Conservation (phyloP, 2,888 invertebrate genomes). For the Standfussiana lucernea region DNA sequence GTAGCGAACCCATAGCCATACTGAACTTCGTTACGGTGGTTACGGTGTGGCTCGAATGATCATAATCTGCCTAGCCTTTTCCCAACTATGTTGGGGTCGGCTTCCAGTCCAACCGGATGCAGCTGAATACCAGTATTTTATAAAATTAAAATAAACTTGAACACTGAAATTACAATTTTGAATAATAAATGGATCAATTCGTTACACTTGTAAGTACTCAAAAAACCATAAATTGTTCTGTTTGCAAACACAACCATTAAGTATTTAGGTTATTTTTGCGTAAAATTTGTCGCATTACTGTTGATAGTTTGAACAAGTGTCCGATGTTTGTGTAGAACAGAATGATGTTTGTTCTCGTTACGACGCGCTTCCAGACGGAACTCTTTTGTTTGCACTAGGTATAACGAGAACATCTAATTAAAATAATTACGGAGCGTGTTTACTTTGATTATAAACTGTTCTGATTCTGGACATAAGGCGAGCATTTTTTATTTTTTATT, state of each 20-base stretch:
- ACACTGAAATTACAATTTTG: not conserved
- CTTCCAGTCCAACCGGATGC: too few relatives aligned
- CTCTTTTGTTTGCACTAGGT: not conserved
- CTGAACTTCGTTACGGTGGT: not conserved
- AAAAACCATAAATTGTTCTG: constrained; percentile 16
- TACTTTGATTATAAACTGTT: not conserved
- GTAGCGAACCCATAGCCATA: not conserved
- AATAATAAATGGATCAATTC: not conserved
- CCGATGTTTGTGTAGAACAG: constrained; percentile 27
- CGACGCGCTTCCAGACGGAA: constrained; percentile 30
- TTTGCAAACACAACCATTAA: constrained; percentile 34
- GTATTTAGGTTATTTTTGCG: constrained; percentile 24
- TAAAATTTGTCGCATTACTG: constrained; percentile 24
- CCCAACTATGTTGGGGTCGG: too few relatives aligned
- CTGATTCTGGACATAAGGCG: not conserved
- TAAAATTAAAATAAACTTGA: too few relatives aligned
- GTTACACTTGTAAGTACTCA: not conserved
- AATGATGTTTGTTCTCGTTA: constrained; percentile 27
- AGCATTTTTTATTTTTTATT: not conserved
- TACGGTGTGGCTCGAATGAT: not conserved
- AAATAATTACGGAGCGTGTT: not conserved
- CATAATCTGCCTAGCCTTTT: too few relatives aligned
- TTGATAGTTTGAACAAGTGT: constrained; percentile 44
- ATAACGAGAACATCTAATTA: not conserved
- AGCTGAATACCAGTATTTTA: too few relatives aligned